A percentile compares a stretch with the other conserved stretches of the same genome.
phyloP scores from a whole-genome alignment of 2,888 invertebrate species.

The Folsomia candida region DNA sequence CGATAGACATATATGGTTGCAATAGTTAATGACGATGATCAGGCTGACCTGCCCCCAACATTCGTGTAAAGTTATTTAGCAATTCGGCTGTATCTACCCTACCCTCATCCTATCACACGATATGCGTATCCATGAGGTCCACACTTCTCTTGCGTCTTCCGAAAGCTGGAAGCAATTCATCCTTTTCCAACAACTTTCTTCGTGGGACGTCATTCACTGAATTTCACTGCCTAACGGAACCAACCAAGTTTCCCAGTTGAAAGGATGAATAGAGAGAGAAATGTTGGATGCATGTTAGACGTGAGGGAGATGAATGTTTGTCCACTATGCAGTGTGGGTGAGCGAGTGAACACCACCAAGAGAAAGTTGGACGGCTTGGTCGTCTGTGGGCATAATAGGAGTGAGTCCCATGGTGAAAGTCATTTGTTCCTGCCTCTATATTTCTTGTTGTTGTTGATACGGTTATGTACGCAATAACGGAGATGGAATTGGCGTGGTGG shows the following conservation, averaged over 20 bases:
- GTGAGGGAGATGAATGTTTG: neutral
- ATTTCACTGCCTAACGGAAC: too few relatives aligned
- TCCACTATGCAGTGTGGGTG: too few relatives aligned
- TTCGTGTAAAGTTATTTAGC: neutral
- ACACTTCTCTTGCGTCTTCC: neutral
- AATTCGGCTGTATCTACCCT: too few relatives aligned
- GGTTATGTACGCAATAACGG: neutral
- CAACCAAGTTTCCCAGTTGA: too few relatives aligned
- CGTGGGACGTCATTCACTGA: neutral
- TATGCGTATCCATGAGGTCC: too few relatives aligned
- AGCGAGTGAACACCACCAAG: too few relatives aligned
- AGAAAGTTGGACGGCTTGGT: too few relatives aligned
- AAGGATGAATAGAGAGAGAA: neutral
- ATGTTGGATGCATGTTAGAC: neutral
- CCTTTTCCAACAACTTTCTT: neutral
- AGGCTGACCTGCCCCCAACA: too few relatives aligned
- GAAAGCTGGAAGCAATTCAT: too few relatives aligned
- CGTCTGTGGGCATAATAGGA: neutral
- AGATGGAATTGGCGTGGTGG: neutral
- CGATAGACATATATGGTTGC: too few relatives aligned
- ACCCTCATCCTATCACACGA: too few relatives aligned
- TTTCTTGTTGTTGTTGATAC: neutral
- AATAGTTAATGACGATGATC: too few relatives aligned
- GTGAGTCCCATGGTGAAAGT: neutral
- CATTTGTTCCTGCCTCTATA: neutral